These are phyloP conservation scores for Morbakka virulenta DNA, from an alignment of 30 jellyfish, hydroid and myxozoan species.

Conservation along the genomic window DNA sequence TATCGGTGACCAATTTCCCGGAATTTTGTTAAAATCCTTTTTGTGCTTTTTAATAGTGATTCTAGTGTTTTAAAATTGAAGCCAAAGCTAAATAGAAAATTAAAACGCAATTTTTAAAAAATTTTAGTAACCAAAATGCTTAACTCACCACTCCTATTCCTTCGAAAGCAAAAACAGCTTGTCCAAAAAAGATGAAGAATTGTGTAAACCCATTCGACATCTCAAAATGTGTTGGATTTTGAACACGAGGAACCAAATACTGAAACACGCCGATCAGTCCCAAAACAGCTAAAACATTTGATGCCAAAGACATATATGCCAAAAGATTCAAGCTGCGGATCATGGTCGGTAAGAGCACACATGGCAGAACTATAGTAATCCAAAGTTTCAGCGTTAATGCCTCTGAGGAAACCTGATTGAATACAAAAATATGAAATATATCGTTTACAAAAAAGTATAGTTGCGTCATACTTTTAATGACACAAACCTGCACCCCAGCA, in stretches of 20 bases:
- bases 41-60: no score
- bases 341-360: conserved; percentile 23
- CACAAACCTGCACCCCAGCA: no score
- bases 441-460: no score
- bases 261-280: conserved; percentile 63
- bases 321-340: conserved; percentile 47
- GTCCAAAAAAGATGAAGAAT: conserved; percentile 68
- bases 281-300: conserved; percentile 51
- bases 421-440: no score
- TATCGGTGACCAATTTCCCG: no score
- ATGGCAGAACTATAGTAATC: conserved; percentile 52
- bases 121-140: no score
- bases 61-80: no score
- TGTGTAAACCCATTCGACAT: conserved; percentile 5
- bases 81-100: no score
- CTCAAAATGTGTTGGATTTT: conserved; percentile 41
- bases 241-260: conserved; percentile 40
- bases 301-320: conserved; percentile 50
- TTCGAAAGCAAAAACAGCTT: conserved; percentile 78
- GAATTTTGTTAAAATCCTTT: no score
- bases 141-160: conserved; percentile 86
- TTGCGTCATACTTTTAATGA: no score
- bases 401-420: conserved; percentile 29
- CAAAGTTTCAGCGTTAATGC: conserved; percentile 22
- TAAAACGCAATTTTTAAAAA: no score